Evolutionary conservation across 2,888 invertebrate genomes (phyloP).

Genomic region (Amaurobius ferox): DNA sequence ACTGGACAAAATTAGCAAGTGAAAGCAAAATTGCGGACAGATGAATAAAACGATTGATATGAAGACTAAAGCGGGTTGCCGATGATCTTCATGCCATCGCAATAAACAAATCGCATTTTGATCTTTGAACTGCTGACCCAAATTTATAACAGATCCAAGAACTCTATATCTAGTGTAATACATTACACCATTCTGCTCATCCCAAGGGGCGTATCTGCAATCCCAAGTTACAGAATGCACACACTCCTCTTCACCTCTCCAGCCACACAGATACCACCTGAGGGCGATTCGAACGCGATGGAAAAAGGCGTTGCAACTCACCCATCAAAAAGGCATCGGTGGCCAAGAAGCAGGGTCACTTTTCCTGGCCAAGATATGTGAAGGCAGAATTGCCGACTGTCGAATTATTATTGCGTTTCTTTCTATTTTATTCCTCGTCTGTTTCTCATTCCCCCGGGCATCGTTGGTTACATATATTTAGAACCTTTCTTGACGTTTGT

Average conservation of each 20-base stretch:
- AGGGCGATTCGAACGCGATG: constrained; percentile 44
- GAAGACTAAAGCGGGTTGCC: no score
- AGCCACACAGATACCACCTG: constrained; percentile 23
- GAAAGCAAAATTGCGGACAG: no score
- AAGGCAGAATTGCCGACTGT: constrained; percentile 32
- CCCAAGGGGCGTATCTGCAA: background rate
- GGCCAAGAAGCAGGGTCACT: constrained; percentile 26
- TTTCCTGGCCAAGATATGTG: constrained; percentile 7
- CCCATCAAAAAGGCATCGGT: constrained; percentile 55
- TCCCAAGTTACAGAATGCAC: background rate
- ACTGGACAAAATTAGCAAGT: no score
- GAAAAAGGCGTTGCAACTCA: constrained; percentile 61
- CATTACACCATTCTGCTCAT: background rate
- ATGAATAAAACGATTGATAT: no score
- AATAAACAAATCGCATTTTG: background rate
- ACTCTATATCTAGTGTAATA: background rate
- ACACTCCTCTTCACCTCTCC: background rate
- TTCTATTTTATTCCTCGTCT: constrained; percentile 46
- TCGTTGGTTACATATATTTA: constrained; percentile 36
- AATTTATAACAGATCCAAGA: constrained; percentile 4
- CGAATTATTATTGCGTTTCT: constrained; percentile 25
- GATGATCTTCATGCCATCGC: no score
- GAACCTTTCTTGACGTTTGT: constrained; percentile 4
- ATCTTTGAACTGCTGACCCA: constrained; percentile 3
- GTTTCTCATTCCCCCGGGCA: constrained; percentile 23